Conservation (phyloP, 2,797 vertebrate species). For the Anguilla obscura region DNA sequence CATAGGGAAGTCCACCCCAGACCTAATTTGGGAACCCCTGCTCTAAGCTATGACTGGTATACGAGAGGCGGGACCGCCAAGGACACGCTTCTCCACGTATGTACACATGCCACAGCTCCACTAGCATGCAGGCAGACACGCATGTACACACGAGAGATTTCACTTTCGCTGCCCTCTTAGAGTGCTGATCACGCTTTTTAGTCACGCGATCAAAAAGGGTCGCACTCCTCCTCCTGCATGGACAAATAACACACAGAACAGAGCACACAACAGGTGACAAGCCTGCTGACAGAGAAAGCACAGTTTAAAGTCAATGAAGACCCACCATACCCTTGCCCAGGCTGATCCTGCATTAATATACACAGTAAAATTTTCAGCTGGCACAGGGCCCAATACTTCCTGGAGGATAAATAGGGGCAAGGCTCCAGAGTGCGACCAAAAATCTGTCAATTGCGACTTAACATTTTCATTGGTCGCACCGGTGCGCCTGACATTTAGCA, state of each 20-base stretch:
- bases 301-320: neutral
- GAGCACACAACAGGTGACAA: neutral
- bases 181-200: neutral
- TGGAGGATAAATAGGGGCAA: neutral
- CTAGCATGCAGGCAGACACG: neutral
- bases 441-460: too few species aligned
- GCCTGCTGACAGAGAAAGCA: neutral
- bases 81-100: neutral
- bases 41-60: neutral
- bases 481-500: too few species aligned
- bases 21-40: neutral
- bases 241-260: conserved; percentile 16
- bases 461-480: too few species aligned
- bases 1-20: neutral
- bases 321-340: neutral
- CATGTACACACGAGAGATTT: conserved; percentile 7
- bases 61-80: neutral
- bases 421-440: too few species aligned
- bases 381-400: neutral
- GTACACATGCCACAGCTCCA: neutral
- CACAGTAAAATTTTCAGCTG: neutral
- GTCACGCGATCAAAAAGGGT: conserved; percentile 20
- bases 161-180: neutral
- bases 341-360: neutral
- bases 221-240: conserved; percentile 27